Conservation (phyloP, 1,140 invertebrate genomes). For the Rhopalosiphum padi region DNA sequence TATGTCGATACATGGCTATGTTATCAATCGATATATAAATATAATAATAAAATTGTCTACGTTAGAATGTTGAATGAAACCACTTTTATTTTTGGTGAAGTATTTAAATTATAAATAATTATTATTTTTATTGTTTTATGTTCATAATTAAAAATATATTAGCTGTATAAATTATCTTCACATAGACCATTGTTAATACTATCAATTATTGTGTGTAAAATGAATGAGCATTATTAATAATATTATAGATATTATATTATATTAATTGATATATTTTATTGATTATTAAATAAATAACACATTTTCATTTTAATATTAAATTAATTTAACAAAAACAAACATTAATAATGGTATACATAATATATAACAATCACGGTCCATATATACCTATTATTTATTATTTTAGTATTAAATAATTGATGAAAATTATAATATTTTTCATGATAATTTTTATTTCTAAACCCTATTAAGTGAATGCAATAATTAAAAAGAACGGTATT, state of each 20-base stretch:
- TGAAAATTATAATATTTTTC: background rate
- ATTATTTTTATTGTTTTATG: background rate
- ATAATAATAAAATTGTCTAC: background rate
- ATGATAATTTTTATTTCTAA: background rate
- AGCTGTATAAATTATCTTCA: background rate
- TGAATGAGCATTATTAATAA: too few species aligned
- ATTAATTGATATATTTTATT: background rate
- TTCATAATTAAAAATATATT: background rate
- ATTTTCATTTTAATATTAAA: background rate
- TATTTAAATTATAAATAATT: background rate
- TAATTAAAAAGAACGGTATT: background rate
- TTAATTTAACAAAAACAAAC: background rate
- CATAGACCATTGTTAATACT: background rate
- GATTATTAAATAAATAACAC: background rate
- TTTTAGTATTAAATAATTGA: background rate
- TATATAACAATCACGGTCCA: background rate
- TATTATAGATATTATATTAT: too few species aligned
- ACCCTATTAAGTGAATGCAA: background rate
- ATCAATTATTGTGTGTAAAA: background rate
- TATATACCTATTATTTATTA: background rate
- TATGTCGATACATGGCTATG: background rate
- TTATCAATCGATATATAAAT: background rate
- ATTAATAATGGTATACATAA: background rate
- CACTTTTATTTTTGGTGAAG: background rate
- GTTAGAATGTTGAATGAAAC: background rate